Conservation (phyloP, 2,113 vertebrate species). For the Pangasianodon hypophthalmus region DNA sequence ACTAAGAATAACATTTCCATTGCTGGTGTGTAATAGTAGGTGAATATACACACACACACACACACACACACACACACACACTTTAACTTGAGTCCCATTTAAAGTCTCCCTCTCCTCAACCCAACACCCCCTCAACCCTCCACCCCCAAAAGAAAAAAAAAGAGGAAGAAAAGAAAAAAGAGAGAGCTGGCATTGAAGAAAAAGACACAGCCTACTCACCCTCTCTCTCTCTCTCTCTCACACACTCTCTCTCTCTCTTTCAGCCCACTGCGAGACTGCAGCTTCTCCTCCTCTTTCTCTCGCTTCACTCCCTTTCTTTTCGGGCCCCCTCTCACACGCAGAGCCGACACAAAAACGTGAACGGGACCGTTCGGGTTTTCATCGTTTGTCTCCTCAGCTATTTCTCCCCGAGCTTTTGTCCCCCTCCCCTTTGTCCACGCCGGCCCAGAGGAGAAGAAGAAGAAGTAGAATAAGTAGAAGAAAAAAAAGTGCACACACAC, state of each 20-base stretch:
- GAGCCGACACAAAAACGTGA: slow-evolving; percentile 54
- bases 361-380: slow-evolving; percentile 56
- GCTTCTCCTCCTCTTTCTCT: slow-evolving; percentile 50
- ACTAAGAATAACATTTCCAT: slow-evolving; percentile 43
- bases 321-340: slow-evolving; percentile 45
- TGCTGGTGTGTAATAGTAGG: slow-evolving; percentile 42
- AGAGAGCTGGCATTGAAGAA: slow-evolving; percentile 42
- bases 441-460: slow-evolving; percentile 42
- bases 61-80: neutral
- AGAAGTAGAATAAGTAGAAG: slow-evolving; percentile 21
- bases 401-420: slow-evolving; percentile 55
- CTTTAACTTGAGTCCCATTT: slow-evolving; percentile 29
- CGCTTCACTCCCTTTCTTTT: slow-evolving; percentile 40
- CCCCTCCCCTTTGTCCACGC: slow-evolving; percentile 62
- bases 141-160: slow-evolving; percentile 23
- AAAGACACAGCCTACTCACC: slow-evolving; percentile 57
- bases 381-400: slow-evolving; percentile 57
- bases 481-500: slow-evolving; percentile 68
- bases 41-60: slow-evolving; percentile 21
- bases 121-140: neutral
- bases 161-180: slow-evolving; percentile 31
- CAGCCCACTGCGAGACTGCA: slow-evolving; percentile 33
- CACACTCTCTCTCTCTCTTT: slow-evolving; percentile 34
- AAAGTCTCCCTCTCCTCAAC: slow-evolving; percentile 16
- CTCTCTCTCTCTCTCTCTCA: slow-evolving; percentile 36